A percentile compares a stretch with the other conserved stretches of the same genome.
These are phyloP conservation scores for Apotomis turbidana DNA, from an alignment of 2,888 invertebrate species.

Conservation along the genomic window DNA sequence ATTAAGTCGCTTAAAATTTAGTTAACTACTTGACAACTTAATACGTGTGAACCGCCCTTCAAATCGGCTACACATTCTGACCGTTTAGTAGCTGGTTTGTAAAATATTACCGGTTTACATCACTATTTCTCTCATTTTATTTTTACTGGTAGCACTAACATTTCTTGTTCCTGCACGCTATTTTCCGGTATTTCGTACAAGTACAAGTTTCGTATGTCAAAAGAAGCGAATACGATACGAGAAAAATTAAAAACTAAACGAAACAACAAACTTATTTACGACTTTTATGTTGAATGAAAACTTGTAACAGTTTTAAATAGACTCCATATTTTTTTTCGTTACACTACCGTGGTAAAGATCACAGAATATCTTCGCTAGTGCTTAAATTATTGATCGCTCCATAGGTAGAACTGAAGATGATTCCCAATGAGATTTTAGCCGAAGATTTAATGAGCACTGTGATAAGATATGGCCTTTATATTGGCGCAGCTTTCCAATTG, in stretches of 20 bases:
- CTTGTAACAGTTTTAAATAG: background rate
- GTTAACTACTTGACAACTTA: too few species aligned
- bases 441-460: conserved; percentile 89
- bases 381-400: conserved; percentile 48
- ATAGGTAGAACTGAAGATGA: conserved; percentile 59
- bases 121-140: conserved; percentile 3
- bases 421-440: conserved; percentile 80
- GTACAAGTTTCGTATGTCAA: background rate
- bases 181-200: background rate
- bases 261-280: background rate
- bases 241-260: background rate
- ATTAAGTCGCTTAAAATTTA: too few species aligned
- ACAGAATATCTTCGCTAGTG: background rate
- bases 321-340: background rate
- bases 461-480: conserved; percentile 91
- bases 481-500: conserved; percentile 95
- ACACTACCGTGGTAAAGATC: background rate
- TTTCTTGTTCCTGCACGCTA: background rate
- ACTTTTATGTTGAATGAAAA: background rate
- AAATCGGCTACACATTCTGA: too few species aligned
- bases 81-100: too few species aligned
- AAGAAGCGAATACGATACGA: too few species aligned
- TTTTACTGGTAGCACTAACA: conserved; percentile 6
- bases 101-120: conserved; percentile 11
- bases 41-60: too few species aligned